phyloP scores from a whole-genome alignment of 2,888 invertebrate genomes.

The Sphaerophoria taeniata region DNA sequence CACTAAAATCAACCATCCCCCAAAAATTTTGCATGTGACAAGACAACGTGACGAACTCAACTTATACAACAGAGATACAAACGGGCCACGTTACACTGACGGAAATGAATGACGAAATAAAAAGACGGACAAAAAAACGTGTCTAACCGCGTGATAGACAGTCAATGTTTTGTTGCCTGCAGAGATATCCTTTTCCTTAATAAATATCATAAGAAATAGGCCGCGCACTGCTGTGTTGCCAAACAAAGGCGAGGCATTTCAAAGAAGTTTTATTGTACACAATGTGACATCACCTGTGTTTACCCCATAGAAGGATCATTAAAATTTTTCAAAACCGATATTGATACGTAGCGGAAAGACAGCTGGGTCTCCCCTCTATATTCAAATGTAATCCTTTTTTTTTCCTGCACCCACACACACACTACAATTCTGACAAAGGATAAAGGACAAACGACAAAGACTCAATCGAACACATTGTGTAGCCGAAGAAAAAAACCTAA shows the following conservation, averaged over 20 bases:
- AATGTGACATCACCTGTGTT: slow-evolving; percentile 69
- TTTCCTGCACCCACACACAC: slow-evolving; percentile 2
- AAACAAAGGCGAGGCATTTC: slow-evolving; percentile 64
- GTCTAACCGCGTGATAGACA: slow-evolving; percentile 56
- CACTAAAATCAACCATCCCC: not conserved
- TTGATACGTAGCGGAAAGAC: slow-evolving; percentile 68
- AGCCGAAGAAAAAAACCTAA: slow-evolving; percentile 36
- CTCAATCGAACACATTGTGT: not conserved
- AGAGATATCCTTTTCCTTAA: slow-evolving; percentile 17
- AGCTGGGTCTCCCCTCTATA: slow-evolving; percentile 48
- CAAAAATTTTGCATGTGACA: slow-evolving; percentile 47
- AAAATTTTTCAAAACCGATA: slow-evolving; percentile 62
- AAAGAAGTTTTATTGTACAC: slow-evolving; percentile 32
- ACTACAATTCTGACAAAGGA: slow-evolving; percentile 36
- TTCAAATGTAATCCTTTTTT: slow-evolving; percentile 33
- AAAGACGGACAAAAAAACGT: slow-evolving; percentile 24
- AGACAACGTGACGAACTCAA: slow-evolving; percentile 60
- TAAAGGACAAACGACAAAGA: not conserved
- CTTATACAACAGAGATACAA: not conserved
- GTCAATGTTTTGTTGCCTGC: slow-evolving; percentile 13
- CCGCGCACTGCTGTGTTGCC: not conserved
- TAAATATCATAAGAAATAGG: slow-evolving; percentile 30
- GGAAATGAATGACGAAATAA: slow-evolving; percentile 23
- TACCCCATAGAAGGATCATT: slow-evolving; percentile 60
- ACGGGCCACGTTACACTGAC: slow-evolving; percentile 54